Percentiles rank a stretch among this genome's conserved stretches.
phyloP scores from a whole-genome alignment of 1,140 invertebrate genomes.

The Ostrea denselamellosa region DNA sequence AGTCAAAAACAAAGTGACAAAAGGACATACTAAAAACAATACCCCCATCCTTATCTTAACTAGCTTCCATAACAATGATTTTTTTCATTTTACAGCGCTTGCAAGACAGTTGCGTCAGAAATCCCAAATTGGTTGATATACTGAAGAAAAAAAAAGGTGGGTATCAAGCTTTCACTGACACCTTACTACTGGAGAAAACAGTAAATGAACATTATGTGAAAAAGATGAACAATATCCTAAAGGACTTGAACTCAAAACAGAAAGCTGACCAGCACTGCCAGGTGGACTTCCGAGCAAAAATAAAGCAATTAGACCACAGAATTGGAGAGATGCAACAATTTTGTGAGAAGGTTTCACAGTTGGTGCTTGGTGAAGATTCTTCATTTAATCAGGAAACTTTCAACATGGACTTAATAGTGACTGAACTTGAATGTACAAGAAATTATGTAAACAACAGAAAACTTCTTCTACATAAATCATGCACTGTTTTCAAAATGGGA shows the following conservation, averaged over 20 bases:
- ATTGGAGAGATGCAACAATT: neutral
- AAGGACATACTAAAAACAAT: too few species aligned
- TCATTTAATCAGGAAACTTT: neutral
- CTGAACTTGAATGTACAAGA: neutral
- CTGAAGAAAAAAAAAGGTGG: slow-evolving; percentile 23
- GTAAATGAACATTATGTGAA: slow-evolving; percentile 27
- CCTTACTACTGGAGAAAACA: neutral
- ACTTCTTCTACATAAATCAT: neutral
- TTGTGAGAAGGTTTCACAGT: neutral
- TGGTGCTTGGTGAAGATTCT: neutral
- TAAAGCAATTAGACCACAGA: neutral
- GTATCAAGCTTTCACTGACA: neutral
- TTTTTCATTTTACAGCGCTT: neutral
- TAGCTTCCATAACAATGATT: neutral
- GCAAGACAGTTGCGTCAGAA: neutral
- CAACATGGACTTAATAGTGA: neutral
- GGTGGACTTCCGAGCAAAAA: neutral
- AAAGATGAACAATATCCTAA: slow-evolving; percentile 6
- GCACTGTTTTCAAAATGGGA: neutral
- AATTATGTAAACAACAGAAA: neutral
- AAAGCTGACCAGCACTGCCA: neutral
- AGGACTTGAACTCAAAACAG: neutral
- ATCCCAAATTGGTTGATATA: slow-evolving; percentile 14
- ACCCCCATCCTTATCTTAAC: too few species aligned
- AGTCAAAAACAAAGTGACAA: too few species aligned